A percentile compares a stretch with the other conserved stretches of the same genome.
phyloP scores from a whole-genome alignment of 2,888 invertebrate genomes.

The Endomychus coccineus region DNA sequence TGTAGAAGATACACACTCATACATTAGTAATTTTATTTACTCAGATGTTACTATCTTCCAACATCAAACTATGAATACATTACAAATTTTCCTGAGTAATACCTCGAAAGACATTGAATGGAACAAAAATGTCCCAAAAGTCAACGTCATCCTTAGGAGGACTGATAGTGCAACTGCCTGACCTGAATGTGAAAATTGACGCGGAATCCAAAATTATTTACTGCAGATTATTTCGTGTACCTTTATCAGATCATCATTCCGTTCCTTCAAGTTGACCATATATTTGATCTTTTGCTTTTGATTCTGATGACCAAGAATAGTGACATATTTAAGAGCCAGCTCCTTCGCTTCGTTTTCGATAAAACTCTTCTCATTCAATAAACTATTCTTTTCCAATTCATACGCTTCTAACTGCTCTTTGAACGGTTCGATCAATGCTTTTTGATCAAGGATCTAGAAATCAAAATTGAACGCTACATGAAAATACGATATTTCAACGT shows the following conservation, averaged over 20 bases:
- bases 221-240: no score
- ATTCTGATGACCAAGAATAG: slow-evolving; percentile 57
- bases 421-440: slow-evolving; percentile 38
- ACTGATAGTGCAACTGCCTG: no score
- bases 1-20: slow-evolving; percentile 1
- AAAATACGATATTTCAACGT: no score
- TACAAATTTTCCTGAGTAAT: background rate
- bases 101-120: background rate
- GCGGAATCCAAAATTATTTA: slow-evolving; percentile 18
- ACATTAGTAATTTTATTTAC: background rate
- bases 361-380: slow-evolving; percentile 34
- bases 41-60: background rate
- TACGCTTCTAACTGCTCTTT: slow-evolving; percentile 45
- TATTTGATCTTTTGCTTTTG: slow-evolving; percentile 58
- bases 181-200: background rate
- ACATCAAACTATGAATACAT: background rate
- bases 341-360: slow-evolving; percentile 47
- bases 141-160: no score
- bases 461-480: slow-evolving; percentile 2
- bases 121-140: no score
- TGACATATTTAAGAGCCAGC: slow-evolving; percentile 50
- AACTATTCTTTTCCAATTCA: slow-evolving; percentile 44
- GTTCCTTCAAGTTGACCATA: slow-evolving; percentile 43
- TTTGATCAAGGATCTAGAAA: slow-evolving; percentile 29
- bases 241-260: slow-evolving; percentile 43